phyloP scores from a whole-genome alignment of 2,888 invertebrate species.

The Athripsodes cinereus region DNA sequence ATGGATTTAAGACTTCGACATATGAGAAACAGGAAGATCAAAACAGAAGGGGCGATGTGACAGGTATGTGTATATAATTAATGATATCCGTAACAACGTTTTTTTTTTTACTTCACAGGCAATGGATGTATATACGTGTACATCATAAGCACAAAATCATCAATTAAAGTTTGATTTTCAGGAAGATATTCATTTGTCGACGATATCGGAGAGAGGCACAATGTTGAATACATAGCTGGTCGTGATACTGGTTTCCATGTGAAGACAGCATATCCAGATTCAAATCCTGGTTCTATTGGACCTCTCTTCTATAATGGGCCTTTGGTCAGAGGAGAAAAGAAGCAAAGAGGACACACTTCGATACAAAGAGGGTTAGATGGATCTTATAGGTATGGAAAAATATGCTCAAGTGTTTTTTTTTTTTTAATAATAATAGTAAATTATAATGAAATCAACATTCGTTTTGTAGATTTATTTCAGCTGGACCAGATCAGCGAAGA shows the following conservation, averaged over 20 bases:
- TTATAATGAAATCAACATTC: too few relatives aligned
- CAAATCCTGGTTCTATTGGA: conserved; percentile 56
- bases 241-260: conserved; percentile 72
- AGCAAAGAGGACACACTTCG: conserved; percentile 63
- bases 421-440: too few relatives aligned
- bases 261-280: conserved; percentile 61
- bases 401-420: too few relatives aligned
- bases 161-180: too few relatives aligned
- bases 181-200: conserved; percentile 68
- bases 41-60: conserved; percentile 55
- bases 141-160: too few relatives aligned
- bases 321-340: conserved; percentile 55
- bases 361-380: conserved; percentile 68
- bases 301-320: conserved; percentile 60
- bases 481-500: conserved; percentile 70
- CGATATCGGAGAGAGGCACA: conserved; percentile 69
- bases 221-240: conserved; percentile 71
- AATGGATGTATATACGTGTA: too few relatives aligned
- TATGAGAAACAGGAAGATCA: conserved; percentile 63
- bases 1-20: conserved; percentile 59
- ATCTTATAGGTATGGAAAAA: conserved; percentile 52
- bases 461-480: conserved; percentile 57
- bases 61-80: conserved; percentile 44
- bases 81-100: too few relatives aligned
- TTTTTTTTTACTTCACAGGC: too few relatives aligned